Evolutionary conservation across 2,797 vertebrate species (phyloP).

Genomic region (Lepus oiostolus): DNA sequence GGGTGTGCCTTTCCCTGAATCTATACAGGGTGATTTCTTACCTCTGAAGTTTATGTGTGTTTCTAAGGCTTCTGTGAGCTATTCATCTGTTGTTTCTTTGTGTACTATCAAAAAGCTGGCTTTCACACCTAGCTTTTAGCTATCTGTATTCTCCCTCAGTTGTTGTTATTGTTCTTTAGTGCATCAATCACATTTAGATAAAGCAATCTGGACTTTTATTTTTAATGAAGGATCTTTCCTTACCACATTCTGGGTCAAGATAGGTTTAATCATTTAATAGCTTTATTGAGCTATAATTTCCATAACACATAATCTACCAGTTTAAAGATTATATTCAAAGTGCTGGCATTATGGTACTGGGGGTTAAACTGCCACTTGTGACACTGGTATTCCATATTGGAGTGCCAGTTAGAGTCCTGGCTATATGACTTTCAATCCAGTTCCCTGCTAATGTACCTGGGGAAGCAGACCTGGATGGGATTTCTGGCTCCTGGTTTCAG

Average conservation of each 20-base stretch:
- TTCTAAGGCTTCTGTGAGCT: background rate
- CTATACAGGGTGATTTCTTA: background rate
- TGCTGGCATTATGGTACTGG: background rate
- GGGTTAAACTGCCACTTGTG: no score
- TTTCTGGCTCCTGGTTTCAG: no score
- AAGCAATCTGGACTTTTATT: background rate
- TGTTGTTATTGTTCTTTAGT: background rate
- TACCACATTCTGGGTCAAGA: background rate
- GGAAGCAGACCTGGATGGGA: no score
- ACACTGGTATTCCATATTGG: no score
- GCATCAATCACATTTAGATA: background rate
- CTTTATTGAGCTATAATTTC: background rate
- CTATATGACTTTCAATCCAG: no score
- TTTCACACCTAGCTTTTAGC: background rate
- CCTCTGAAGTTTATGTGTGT: background rate
- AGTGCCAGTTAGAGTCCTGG: no score
- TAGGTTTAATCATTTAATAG: slow-evolving; percentile 39
- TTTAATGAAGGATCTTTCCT: background rate
- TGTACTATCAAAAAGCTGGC: background rate
- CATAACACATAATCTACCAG: background rate
- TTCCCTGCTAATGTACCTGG: no score
- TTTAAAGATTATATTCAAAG: background rate
- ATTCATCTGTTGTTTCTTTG: slow-evolving; percentile 45
- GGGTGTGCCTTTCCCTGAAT: background rate
- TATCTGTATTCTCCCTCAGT: background rate